These are phyloP conservation scores for Penaeus japonicus DNA, from an alignment of 1,140 invertebrate genomes.

Conservation along the genomic window DNA sequence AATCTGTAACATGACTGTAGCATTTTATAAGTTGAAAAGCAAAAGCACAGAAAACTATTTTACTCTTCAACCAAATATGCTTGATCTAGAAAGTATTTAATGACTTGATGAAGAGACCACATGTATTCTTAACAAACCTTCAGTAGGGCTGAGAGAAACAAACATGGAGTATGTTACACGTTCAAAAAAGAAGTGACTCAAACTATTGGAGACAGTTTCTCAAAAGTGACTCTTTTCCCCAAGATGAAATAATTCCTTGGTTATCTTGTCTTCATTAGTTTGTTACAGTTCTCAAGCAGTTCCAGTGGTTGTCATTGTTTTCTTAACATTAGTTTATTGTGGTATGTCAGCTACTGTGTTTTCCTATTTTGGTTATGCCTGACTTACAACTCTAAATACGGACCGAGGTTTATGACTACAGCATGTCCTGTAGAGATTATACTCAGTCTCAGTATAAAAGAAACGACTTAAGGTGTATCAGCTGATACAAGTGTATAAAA, in stretches of 20 bases:
- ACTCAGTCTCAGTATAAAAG: conserved; percentile 32
- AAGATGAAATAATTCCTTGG: background rate
- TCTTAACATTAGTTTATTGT: too few species aligned
- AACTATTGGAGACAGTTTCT: too few species aligned
- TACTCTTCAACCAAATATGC: background rate
- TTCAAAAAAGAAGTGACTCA: too few species aligned
- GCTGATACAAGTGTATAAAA: conserved; percentile 43
- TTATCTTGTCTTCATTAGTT: background rate
- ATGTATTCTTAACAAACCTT: too few species aligned
- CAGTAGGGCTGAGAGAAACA: too few species aligned
- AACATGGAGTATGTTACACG: too few species aligned
- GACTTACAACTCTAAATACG: conserved; percentile 20
- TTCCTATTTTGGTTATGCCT: too few species aligned
- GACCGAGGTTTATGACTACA: conserved; percentile 11
- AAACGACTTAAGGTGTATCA: conserved; percentile 23
- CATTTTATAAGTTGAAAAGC: background rate
- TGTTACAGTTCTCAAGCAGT: background rate
- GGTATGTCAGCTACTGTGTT: too few species aligned
- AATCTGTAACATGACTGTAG: background rate
- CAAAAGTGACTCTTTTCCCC: background rate
- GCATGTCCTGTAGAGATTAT: conserved; percentile 8
- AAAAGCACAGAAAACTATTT: background rate
- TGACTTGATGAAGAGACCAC: background rate
- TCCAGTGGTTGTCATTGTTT: too few species aligned
- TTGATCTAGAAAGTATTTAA: background rate